These are phyloP conservation scores for Conopomorpha cramerella DNA, from an alignment of 1,140 invertebrate species.

Conservation along the genomic window DNA sequence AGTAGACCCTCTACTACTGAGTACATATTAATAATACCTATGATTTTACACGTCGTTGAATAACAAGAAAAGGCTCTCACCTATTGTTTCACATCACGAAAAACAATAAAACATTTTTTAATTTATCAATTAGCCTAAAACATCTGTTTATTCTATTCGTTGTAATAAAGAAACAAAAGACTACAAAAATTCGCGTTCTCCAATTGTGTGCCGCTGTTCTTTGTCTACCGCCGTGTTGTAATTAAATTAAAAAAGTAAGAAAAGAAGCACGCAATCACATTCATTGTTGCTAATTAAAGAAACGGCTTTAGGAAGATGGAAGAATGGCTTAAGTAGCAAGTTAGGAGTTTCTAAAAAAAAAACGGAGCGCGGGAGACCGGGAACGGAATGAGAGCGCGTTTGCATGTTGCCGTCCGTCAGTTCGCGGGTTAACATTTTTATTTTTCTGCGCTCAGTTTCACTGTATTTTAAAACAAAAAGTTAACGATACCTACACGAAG, in stretches of 20 bases:
- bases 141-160: constrained; percentile 5
- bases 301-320: constrained; percentile 35
- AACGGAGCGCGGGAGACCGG: background rate
- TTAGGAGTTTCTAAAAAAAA: constrained; percentile 12
- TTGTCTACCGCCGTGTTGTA: constrained; percentile 25
- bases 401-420: constrained; percentile 30
- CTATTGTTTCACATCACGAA: constrained; percentile 5
- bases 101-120: constrained; percentile 7
- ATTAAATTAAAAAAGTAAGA: constrained; percentile 57
- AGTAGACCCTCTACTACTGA: too few relatives aligned
- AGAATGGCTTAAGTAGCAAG: constrained; percentile 48
- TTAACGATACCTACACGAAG: background rate
- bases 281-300: constrained; percentile 53
- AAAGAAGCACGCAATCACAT: constrained; percentile 48
- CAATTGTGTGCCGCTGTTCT: constrained; percentile 41
- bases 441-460: constrained; percentile 13
- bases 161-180: constrained; percentile 27
- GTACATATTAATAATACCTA: too few relatives aligned
- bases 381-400: constrained; percentile 29
- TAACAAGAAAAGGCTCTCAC: too few relatives aligned
- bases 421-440: constrained; percentile 21
- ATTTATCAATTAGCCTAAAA: constrained; percentile 2
- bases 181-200: constrained; percentile 29
- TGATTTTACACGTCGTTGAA: too few relatives aligned
- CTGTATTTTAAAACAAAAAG: constrained; percentile 7